Evolutionary conservation across 35 echinoderm and acorn worm species (phyloP), one percentile per base, ranked within the genome.

Genomic region (Heliocidaris erythrogramma): DNA sequence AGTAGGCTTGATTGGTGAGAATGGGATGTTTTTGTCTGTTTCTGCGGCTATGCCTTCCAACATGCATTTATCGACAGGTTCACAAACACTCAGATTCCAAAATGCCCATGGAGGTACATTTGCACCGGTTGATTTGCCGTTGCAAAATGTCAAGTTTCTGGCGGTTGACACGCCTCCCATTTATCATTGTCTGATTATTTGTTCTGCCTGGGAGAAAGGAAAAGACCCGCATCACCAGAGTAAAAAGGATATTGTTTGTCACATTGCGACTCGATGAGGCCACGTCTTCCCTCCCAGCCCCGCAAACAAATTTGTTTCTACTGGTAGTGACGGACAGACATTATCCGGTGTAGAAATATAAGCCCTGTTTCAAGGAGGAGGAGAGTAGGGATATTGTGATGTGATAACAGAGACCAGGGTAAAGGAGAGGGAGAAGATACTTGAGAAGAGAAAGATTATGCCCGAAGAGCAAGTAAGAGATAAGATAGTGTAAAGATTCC

Each of bases 101-200:
- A 27, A 78, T 17, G 17, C 21, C 65, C 65, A 78, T 71, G 61
- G 61, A 71, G 2, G 24, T n/a, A 78, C 65, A 27, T 78, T 78
- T 78, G 65, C 65, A 78, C 65, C 65, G 27, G 65, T 78, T 78
- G 65, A 78, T 78, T 78, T 78, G 65, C 65, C 65, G 5, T 78
- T n/a, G 27, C 65, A 78, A 78, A 78, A 78, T 78, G 65, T 78
- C 27, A 24, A 78, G 21, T 78, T 78, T 78, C 65, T 78, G 65
- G 65, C 65, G 18, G 65, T 78, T 78, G 65, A 78, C 65, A 78
- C 5, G 65, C 65, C 7, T 78, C 65, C 65, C 65, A 78, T 78
- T 78, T 78, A 78, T 78, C 65, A 71, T 71, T 71, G 65, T 78
- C 65, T 78, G 65, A 78, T 78, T 78, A 78, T 78, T 78, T 78